phyloP scores from a whole-genome alignment of 2,797 vertebrate species.

The Pantherophis vulpinus region DNA sequence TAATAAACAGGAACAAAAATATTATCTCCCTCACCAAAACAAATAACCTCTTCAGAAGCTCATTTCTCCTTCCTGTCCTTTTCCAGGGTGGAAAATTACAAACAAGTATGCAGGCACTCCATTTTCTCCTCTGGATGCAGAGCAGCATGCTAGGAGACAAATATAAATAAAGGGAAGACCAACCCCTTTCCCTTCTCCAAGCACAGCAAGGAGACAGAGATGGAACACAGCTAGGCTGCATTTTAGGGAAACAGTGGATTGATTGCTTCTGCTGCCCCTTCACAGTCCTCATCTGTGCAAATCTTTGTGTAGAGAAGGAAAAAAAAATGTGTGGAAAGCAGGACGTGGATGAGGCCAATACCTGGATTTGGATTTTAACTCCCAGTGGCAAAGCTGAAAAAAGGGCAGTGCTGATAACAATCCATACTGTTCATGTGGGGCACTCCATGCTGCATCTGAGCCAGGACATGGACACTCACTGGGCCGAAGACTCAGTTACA shows the following conservation, averaged over 20 bases:
- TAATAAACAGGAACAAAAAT: slow-evolving; percentile 36
- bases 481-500: neutral
- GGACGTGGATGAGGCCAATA: slow-evolving; percentile 8
- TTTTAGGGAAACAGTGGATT: neutral
- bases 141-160: neutral
- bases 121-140: neutral
- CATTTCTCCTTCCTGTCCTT: neutral
- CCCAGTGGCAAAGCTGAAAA: slow-evolving; percentile 6
- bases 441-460: neutral
- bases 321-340: neutral
- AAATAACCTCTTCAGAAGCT: neutral
- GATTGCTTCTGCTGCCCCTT: neutral
- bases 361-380: slow-evolving; percentile 25
- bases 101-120: neutral
- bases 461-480: neutral
- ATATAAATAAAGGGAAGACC: slow-evolving; percentile 20
- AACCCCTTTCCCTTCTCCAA: neutral
- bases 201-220: slow-evolving; percentile 5
- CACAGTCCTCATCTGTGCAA: slow-evolving; percentile 1
- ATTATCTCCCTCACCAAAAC: slow-evolving; percentile 10
- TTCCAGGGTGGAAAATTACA: neutral
- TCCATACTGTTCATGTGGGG: neutral
- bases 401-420: slow-evolving; percentile 38
- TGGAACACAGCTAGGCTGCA: neutral
- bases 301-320: neutral